Evolutionary conservation across 2,113 vertebrate species (phyloP).

Genomic region (Tragelaphus strepsiceros): DNA sequence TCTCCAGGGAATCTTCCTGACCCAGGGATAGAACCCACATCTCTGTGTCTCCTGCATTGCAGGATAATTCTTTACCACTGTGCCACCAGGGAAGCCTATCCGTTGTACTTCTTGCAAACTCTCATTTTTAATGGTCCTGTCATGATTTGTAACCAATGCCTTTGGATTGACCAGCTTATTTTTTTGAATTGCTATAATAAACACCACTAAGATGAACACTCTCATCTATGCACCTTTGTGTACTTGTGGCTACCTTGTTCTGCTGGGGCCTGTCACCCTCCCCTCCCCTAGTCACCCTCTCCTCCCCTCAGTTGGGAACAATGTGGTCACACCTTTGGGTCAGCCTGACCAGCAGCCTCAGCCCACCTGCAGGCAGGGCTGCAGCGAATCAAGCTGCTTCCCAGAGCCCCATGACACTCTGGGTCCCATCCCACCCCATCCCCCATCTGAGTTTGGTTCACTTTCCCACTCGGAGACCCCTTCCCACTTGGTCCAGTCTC

Average conservation of each 20-base stretch:
- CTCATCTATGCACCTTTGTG: not conserved
- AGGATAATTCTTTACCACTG: not conserved
- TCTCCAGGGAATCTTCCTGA: not conserved
- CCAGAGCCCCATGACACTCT: not conserved
- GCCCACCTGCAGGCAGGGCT: not conserved
- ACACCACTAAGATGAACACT: not conserved
- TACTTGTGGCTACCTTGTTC: not conserved
- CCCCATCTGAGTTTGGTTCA: not conserved
- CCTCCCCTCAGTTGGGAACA: fast-evolving
- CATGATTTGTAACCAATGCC: too few relatives aligned
- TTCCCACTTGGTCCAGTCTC: not conserved
- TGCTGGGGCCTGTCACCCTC: not conserved
- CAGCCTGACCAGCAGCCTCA: not conserved
- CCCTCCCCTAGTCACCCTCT: not conserved
- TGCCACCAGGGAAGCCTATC: not conserved
- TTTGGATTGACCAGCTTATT: not conserved
- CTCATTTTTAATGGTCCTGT: not conserved
- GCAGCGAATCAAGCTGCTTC: not conserved
- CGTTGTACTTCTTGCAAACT: not conserved
- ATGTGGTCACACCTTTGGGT: not conserved
- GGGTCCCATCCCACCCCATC: not conserved
- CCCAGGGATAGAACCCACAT: not conserved
- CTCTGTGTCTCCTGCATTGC: not conserved
- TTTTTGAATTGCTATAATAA: not conserved
- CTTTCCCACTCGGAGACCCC: not conserved